Conservation (phyloP, 2,113 vertebrate genomes). For the Microtus pennsylvanicus region DNA sequence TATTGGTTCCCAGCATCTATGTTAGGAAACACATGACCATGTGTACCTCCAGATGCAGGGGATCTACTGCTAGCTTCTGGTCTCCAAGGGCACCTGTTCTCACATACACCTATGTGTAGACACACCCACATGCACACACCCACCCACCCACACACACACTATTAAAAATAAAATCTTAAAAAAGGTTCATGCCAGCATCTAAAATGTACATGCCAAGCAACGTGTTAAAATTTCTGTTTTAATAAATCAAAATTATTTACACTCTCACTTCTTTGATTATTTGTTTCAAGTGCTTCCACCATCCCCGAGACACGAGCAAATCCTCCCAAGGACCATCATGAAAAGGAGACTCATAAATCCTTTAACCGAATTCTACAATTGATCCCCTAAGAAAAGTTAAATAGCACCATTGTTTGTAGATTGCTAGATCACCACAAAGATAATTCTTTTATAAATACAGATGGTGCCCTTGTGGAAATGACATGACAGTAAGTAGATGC, state of each 20-base stretch:
- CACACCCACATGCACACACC: background rate
- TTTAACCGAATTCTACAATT: conserved; percentile 87
- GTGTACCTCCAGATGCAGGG: background rate
- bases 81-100: background rate
- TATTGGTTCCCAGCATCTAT: background rate
- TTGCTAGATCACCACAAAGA: conserved; percentile 89
- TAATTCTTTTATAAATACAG: conserved; percentile 92
- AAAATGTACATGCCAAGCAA: conserved; percentile 17
- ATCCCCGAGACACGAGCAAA: conserved; percentile 66
- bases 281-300: conserved; percentile 56
- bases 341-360: conserved; percentile 85
- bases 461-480: conserved; percentile 91
- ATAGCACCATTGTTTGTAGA: conserved; percentile 90
- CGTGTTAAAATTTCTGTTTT: background rate
- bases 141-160: background rate
- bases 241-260: conserved; percentile 78
- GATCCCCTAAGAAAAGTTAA: conserved; percentile 90
- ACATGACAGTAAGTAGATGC: conserved; percentile 88
- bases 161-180: background rate
- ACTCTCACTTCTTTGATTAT: background rate
- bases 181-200: conserved; percentile 69
- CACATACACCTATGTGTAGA: background rate
- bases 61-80: background rate
- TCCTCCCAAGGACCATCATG: conserved; percentile 79
- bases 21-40: background rate